Evolutionary conservation across 2,888 invertebrate species (phyloP).

Genomic region (Drosophila colorata): DNA sequence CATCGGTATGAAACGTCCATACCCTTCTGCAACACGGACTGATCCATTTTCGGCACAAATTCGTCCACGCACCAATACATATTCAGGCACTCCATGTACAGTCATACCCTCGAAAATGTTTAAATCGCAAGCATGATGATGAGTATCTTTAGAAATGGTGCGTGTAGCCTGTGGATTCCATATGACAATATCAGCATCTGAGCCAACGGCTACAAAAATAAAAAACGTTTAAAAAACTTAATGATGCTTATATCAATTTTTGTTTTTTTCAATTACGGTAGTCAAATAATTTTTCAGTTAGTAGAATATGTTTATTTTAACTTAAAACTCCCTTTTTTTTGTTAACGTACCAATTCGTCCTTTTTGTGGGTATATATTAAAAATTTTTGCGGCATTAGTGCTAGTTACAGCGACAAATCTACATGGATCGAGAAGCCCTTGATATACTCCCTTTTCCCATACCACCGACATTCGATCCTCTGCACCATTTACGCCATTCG

Average conservation of each 20-base stretch:
- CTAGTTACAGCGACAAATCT: slow-evolving; percentile 98
- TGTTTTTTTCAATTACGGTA: not conserved
- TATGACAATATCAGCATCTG: slow-evolving; percentile 98
- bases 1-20: slow-evolving; percentile 94
- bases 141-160: slow-evolving; percentile 95
- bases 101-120: slow-evolving; percentile 99
- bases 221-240: not conserved
- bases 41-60: slow-evolving; percentile 96
- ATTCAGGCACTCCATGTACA: slow-evolving; percentile 96
- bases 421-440: slow-evolving; percentile 95
- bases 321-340: too few species aligned
- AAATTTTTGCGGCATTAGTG: slow-evolving; percentile 97
- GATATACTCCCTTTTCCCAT: slow-evolving; percentile 97
- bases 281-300: too few species aligned
- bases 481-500: slow-evolving; percentile 98
- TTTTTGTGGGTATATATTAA: slow-evolving; percentile 98
- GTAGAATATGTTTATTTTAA: too few species aligned
- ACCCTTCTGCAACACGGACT: slow-evolving; percentile 94
- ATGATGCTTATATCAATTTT: not conserved
- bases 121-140: slow-evolving; percentile 96
- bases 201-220: slow-evolving; percentile 88
- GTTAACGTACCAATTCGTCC: slow-evolving; percentile 90
- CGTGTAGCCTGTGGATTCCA: slow-evolving; percentile 96
- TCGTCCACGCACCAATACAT: slow-evolving; percentile 95
- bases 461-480: slow-evolving; percentile 98